Percentiles rank a stretch among this genome's conserved stretches.
These are phyloP conservation scores for Chauna torquata DNA, from an alignment of 2,113 vertebrate species.

Conservation along the genomic window DNA sequence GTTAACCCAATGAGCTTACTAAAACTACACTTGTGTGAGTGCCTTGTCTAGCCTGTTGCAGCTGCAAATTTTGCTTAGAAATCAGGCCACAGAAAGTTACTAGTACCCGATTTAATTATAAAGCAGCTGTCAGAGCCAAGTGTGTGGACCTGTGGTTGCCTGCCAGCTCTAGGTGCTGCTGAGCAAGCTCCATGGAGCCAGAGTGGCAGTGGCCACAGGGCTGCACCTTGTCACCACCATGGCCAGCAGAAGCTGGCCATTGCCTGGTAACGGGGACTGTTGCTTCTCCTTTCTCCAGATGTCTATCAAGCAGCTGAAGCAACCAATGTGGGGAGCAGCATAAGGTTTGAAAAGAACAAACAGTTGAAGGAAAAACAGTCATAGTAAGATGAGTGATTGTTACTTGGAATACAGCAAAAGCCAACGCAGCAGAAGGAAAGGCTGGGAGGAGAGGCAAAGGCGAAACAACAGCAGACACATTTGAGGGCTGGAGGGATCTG, in stretches of 20 bases:
- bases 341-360: conserved; percentile 41
- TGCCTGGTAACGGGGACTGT: background rate
- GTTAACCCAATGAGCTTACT: background rate
- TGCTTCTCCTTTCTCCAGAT: conserved; percentile 29
- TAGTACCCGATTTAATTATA: background rate
- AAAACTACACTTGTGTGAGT: background rate
- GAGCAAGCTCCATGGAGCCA: rapidly evolving
- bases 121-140: background rate
- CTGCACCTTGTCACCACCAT: background rate
- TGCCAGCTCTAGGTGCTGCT: background rate
- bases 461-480: background rate
- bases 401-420: conserved; percentile 38
- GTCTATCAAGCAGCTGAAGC: conserved; percentile 27
- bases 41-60: background rate
- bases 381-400: background rate
- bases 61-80: background rate
- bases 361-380: conserved; percentile 9
- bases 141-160: background rate
- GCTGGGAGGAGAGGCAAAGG: background rate
- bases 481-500: background rate
- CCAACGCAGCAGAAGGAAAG: conserved; percentile 25
- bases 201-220: background rate
- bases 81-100: background rate
- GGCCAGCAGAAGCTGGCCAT: background rate
- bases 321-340: background rate